These are phyloP conservation scores for Oreocharis arfaki DNA, from an alignment of 2,113 vertebrate species.

Conservation along the genomic window DNA sequence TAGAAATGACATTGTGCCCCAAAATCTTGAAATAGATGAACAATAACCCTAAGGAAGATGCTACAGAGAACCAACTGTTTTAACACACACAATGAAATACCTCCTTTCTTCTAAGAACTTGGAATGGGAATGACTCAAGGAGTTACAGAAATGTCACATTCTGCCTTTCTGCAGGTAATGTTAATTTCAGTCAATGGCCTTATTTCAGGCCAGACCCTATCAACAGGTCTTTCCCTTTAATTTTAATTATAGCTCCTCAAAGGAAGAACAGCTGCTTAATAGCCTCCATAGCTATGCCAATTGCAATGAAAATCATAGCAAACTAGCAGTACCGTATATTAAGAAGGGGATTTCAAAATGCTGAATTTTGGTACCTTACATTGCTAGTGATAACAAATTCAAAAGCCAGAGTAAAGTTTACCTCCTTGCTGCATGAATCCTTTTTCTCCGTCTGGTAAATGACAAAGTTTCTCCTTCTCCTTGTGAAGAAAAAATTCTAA, in stretches of 20 bases:
- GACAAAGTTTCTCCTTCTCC: not conserved
- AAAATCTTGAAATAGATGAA: not conserved
- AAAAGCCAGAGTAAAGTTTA: not conserved
- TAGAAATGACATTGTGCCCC: not conserved
- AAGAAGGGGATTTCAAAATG: not conserved
- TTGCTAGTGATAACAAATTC: not conserved
- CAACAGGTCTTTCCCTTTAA: not conserved
- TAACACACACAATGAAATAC: not conserved
- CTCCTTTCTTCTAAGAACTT: not conserved
- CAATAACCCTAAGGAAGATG: not conserved
- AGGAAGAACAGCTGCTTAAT: not conserved
- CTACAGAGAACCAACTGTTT: not conserved
- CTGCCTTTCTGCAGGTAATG: not conserved
- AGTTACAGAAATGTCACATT: not conserved
- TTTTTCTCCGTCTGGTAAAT: not conserved
- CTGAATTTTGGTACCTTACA: not conserved
- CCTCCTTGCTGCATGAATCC: not conserved
- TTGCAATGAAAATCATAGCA: not conserved
- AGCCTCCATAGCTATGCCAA: not conserved
- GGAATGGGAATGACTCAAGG: not conserved
- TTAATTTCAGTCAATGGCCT: not conserved
- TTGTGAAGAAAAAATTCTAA: not conserved
- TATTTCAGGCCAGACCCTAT: not conserved
- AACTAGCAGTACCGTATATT: not conserved
- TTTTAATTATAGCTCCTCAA: not conserved